Evolutionary conservation across 2,888 invertebrate genomes (phyloP).

Genomic region (Aporophyla lueneburgensis): DNA sequence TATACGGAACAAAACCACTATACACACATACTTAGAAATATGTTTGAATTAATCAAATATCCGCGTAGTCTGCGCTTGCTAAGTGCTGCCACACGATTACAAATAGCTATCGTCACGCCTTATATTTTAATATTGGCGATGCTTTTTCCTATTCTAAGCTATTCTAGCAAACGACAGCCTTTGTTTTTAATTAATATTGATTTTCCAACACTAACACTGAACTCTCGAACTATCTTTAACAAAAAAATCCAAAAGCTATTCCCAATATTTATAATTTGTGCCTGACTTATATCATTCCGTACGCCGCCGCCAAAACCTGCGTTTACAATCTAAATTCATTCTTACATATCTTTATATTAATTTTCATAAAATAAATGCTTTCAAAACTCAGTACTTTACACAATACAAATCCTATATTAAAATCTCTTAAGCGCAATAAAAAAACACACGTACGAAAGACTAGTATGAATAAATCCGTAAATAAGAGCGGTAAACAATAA

Average conservation of each 20-base stretch:
- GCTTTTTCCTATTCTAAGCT: conserved; percentile 70
- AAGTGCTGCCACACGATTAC: conserved; percentile 59
- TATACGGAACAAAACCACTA: conserved; percentile 66
- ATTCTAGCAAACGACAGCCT: conserved; percentile 81
- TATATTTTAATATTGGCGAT: conserved; percentile 71
- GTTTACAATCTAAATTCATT: conserved; percentile 28
- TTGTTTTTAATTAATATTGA: conserved; percentile 76
- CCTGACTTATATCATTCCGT: conserved; percentile 23
- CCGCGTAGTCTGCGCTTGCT: conserved; percentile 49
- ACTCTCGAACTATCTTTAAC: conserved; percentile 69
- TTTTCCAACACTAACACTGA: conserved; percentile 73
- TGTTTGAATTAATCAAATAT: conserved; percentile 27
- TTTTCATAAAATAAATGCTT: conserved; percentile 58
- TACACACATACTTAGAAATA: conserved; percentile 56
- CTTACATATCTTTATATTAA: conserved; percentile 21
- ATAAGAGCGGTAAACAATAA: conserved; percentile 55
- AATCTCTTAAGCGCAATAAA: conserved; percentile 48
- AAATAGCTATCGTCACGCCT: conserved; percentile 47
- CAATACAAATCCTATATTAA: conserved; percentile 53
- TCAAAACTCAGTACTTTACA: conserved; percentile 44
- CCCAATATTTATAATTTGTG: conserved; percentile 54
- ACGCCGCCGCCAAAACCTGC: conserved; percentile 3
- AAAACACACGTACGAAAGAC: conserved; percentile 69
- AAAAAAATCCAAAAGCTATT: conserved; percentile 57
- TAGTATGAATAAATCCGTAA: conserved; percentile 71